Percentiles rank a stretch among this genome's conserved stretches.
Conservation (phyloP, 2,113 vertebrate genomes). For the Meleagris gallopavo region DNA sequence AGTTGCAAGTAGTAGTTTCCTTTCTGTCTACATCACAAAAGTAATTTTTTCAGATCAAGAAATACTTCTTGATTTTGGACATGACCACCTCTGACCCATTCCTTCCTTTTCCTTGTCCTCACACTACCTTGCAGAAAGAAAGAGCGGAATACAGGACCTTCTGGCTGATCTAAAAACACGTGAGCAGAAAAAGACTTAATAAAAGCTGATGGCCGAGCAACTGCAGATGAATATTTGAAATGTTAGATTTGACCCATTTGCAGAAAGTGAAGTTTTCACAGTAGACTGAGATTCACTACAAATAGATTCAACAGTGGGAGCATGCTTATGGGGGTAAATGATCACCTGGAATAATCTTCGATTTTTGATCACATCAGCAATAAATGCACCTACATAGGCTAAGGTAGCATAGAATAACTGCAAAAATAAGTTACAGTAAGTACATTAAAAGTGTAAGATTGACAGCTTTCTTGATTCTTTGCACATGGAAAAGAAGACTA, state of each 20-base stretch:
- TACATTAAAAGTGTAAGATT: neutral
- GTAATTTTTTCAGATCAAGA: neutral
- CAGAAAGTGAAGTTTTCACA: neutral
- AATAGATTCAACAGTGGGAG: neutral
- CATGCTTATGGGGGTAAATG: neutral
- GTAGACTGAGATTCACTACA: neutral
- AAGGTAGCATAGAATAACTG: neutral
- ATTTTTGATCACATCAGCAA: neutral
- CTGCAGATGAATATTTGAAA: neutral
- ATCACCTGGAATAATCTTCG: neutral
- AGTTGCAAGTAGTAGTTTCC: neutral
- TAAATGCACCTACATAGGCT: accelerated
- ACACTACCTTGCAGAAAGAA: neutral
- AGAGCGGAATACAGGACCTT: neutral
- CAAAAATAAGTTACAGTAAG: neutral
- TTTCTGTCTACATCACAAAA: neutral
- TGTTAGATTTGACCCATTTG: neutral
- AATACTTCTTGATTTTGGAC: neutral
- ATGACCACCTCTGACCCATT: neutral
- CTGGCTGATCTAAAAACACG: neutral
- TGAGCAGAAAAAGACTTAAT: neutral
- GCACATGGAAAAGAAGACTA: neutral
- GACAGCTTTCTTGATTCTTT: neutral
- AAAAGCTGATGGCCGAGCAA: neutral
- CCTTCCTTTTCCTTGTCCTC: neutral